Base-by-base conservation (phyloP, 2,113 vertebrate species). In the Cavia aperea region DNA sequence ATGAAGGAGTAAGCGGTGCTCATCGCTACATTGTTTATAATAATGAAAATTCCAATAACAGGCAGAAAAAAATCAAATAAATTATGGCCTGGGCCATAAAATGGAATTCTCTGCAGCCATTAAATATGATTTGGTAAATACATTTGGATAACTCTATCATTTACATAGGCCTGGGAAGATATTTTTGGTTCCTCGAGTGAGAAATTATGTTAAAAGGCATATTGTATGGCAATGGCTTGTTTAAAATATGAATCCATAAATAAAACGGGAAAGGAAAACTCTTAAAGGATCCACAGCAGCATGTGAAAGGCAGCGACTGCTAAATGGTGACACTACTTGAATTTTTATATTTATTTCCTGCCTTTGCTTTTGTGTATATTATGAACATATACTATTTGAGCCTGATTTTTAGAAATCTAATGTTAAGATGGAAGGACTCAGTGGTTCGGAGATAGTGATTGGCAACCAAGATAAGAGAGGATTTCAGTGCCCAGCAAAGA, bases 221-320 rank as follows among this genome's bases (percentile, higher is more conserved):
- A 83, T 65, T 60, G 5, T 63, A 18, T 70, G 90, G 82, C 63
- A 63, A 29, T 29, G 18, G 86, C 95, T 82, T 91, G 78, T 95
- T 95, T 91, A 93, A 94, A 94, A 94, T 89, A 88, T 5, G 29
- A 33, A 56, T 78, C 81, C 84, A 54, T 85, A 82, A 93, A 95
- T 79, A 95, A 92, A 81, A 62, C 0, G 10, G 78, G n/a, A 77
- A 79, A 46, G 51, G 49, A 46, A 81, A 70, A 54, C 66, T 83
- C 92, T 51, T 19, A 10, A 72, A 79, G 81, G 39, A 43, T 58
- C 82, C 12, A 49, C 36, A 72, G 54, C 58, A 78, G 9, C 26
- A 46, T 2, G 12, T 7, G 51, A 43, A 43, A 83, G 66, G 90
- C 63, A 7, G 68, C 78, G 49, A 39, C 54, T 26, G 72, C 75